Percentiles rank a stretch among this genome's conserved stretches.
phyloP scores from a whole-genome alignment of 1,140 invertebrate genomes.

The Cydia amplana region DNA sequence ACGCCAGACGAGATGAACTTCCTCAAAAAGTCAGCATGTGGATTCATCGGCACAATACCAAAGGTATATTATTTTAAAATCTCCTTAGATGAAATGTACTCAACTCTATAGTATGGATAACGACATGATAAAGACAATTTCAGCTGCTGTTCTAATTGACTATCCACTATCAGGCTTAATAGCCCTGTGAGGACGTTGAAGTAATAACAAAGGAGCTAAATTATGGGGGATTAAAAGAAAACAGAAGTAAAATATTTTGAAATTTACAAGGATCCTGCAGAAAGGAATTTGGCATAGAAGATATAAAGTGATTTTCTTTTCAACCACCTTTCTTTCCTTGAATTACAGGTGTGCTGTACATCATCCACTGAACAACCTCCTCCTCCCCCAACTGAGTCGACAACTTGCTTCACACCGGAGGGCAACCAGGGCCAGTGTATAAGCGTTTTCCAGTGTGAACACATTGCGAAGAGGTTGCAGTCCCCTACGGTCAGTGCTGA shows the following conservation, averaged over 20 bases:
- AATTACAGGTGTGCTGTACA: slow-evolving; percentile 24
- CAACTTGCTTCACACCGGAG: slow-evolving; percentile 14
- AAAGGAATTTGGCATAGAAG: background rate
- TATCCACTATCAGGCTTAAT: background rate
- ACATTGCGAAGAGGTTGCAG: background rate
- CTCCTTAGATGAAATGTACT: background rate
- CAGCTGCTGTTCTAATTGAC: background rate
- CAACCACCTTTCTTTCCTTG: background rate
- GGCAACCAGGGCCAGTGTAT: background rate
- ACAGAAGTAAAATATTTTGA: too few species aligned
- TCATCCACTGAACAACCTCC: background rate
- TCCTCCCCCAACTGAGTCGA: background rate
- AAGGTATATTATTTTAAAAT: background rate
- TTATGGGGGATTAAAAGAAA: too few species aligned
- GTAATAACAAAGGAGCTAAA: too few species aligned
- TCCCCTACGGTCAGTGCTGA: background rate
- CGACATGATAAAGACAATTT: too few species aligned
- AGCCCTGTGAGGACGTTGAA: too few species aligned
- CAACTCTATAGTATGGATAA: too few species aligned
- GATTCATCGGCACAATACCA: background rate
- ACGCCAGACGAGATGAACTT: slow-evolving; percentile 3
- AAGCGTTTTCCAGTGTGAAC: background rate
- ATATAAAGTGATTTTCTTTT: background rate
- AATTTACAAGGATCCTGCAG: too few species aligned
- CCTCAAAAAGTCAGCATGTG: slow-evolving; percentile 11